These are phyloP conservation scores for Calephelis perditalis DNA, from an alignment of 2,888 invertebrate species.

Conservation along the genomic window DNA sequence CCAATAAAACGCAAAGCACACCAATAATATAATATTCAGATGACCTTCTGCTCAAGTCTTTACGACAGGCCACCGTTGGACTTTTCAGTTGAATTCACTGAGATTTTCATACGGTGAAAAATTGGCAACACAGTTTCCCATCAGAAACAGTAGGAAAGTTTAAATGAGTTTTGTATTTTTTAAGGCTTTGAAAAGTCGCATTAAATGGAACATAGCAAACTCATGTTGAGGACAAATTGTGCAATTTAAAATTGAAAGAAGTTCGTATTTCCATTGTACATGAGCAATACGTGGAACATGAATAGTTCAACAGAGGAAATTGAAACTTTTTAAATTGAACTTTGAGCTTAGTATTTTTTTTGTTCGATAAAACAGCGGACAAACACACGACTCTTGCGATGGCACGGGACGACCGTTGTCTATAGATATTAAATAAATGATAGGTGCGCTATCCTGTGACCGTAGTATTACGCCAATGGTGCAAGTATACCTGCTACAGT, in stretches of 20 bases:
- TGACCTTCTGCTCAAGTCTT: too few species aligned
- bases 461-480: too few species aligned
- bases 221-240: constrained; percentile 2
- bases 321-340: constrained; percentile 2
- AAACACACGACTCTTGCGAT: too few species aligned
- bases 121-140: constrained; percentile 18
- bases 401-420: too few species aligned
- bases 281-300: not conserved
- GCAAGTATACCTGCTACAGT: too few species aligned
- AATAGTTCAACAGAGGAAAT: not conserved
- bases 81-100: constrained; percentile 19
- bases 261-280: constrained; percentile 1
- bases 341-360: not conserved
- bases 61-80: not conserved
- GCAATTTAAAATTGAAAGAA: constrained; percentile 6
- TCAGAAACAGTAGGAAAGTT: constrained; percentile 18
- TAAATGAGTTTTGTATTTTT: constrained; percentile 18
- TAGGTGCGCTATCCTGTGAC: too few species aligned
- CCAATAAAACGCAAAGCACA: too few species aligned
- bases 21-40: too few species aligned
- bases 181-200: constrained; percentile 7
- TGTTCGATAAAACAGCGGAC: too few species aligned
- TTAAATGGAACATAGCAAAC: constrained; percentile 15
- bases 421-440: too few species aligned
- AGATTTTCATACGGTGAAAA: constrained; percentile 20